Conservation (phyloP, 2,888 invertebrate genomes). For the Cancer borealis region DNA sequence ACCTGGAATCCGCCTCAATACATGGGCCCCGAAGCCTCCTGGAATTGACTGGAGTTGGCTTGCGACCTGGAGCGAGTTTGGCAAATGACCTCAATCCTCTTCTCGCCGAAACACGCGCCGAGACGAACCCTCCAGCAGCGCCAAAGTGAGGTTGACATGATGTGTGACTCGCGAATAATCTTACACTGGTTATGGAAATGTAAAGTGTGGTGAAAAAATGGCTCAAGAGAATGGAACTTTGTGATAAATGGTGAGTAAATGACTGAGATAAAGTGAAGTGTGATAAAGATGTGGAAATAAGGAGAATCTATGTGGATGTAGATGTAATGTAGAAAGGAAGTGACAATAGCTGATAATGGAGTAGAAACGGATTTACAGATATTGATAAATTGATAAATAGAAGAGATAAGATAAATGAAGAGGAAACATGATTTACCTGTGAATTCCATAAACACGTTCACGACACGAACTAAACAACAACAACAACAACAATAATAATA, state of each 20-base stretch:
- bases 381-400: background rate
- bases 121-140: background rate
- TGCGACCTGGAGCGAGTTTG: background rate
- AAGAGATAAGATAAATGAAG: background rate
- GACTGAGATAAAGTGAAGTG: background rate
- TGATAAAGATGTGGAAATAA: too few relatives aligned
- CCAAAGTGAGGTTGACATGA: background rate
- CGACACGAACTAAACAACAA: background rate
- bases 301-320: too few relatives aligned
- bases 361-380: background rate
- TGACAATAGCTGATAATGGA: background rate
- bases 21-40: background rate
- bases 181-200: background rate
- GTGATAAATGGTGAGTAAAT: background rate
- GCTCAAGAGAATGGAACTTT: background rate
- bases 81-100: background rate
- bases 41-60: conserved; percentile 8
- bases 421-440: background rate
- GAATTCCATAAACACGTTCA: background rate
- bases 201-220: background rate
- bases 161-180: background rate
- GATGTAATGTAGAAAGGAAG: too few relatives aligned
- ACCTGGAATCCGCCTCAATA: background rate
- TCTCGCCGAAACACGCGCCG: background rate
- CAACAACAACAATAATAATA: background rate